Base-by-base conservation (phyloP, 2,113 vertebrate genomes). In the Protomyctophum bolini region DNA sequence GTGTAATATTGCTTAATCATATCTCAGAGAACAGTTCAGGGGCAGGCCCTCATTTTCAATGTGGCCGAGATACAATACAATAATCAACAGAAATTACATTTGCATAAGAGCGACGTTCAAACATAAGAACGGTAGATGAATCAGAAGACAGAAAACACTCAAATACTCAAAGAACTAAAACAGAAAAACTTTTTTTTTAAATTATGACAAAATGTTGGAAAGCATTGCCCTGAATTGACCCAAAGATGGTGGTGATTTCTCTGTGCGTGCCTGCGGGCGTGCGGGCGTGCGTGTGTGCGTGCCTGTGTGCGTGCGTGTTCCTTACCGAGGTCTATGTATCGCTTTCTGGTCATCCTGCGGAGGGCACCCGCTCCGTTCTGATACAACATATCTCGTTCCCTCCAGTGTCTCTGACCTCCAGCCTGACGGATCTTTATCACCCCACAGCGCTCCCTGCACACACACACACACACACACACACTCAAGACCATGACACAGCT, bases 241-340 rank as follows among this genome's bases (percentile, higher is more conserved):
- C 21, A 21, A 21, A 21, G 21, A 11, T 45, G 58, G 6, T 6
- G 12, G 33, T 11, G 33, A 4, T 2, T 33, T 28, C 45, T 28
- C 48, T 60, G 29, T 60, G 58, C 45, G 33, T 60, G 29, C 11
- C 4, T 59, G 56, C 21, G 56, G 9, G 14, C 21, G 61, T 21
- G 2, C 6, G 14, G 49, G 61, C 49, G 46, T 49, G 45, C 49
- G 61, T 50, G 47, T 28, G 61, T 63, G 60, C 15, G 14, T 63
- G 46, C 2, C 14, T 50, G 48, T 28, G 48, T 64, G 14, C 28
- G 47, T 63, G 47, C 10, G 15, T 51, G n/a, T 56, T 56, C 12
- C 89, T 95, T 94, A 99, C 98, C 97, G 33, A 96, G 91, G 88
- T 98, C 95, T 58, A 96, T 76, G 56, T 94, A 96, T 92, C 96